Percentiles rank a stretch among this genome's conserved stretches.
These are phyloP conservation scores for Hypothenemus hampei DNA, from an alignment of 1,140 invertebrate genomes.

Conservation along the genomic window DNA sequence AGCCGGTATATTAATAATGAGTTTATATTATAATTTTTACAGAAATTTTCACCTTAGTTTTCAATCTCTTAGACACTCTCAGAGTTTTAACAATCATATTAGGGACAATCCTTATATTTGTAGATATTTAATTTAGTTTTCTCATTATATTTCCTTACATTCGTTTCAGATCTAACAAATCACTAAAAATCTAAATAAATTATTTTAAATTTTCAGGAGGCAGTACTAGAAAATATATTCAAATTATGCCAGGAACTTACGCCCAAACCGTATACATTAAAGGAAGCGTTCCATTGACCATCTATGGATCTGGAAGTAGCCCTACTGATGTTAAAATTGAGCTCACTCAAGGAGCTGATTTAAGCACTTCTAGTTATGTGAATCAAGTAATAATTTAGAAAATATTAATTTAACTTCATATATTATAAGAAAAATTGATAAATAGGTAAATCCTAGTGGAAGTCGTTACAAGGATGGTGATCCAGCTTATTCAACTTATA, in stretches of 20 bases:
- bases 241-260: conserved; percentile 11
- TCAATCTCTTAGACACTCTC: too few species aligned
- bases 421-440: neutral
- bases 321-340: conserved; percentile 3
- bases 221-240: conserved; percentile 13
- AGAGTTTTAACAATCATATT: too few species aligned
- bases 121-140: too few species aligned
- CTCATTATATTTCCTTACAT: too few species aligned
- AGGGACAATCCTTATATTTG: too few species aligned
- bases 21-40: too few species aligned
- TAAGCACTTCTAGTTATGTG: neutral
- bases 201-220: conserved; percentile 1
- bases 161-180: too few species aligned
- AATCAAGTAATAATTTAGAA: conserved; percentile 6
- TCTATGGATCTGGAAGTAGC: conserved; percentile 12
- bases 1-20: neutral
- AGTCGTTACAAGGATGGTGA: neutral
- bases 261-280: conserved; percentile 8
- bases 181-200: too few species aligned
- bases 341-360: conserved; percentile 1
- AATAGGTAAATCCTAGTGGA: conserved; percentile 5
- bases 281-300: conserved; percentile 11
- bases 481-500: conserved; percentile 12
- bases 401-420: neutral
- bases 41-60: too few species aligned